Percentiles rank a stretch among this genome's conserved stretches.
Evolutionary conservation across 2,888 invertebrate species (phyloP).

Genomic region (Melipona beecheii): DNA sequence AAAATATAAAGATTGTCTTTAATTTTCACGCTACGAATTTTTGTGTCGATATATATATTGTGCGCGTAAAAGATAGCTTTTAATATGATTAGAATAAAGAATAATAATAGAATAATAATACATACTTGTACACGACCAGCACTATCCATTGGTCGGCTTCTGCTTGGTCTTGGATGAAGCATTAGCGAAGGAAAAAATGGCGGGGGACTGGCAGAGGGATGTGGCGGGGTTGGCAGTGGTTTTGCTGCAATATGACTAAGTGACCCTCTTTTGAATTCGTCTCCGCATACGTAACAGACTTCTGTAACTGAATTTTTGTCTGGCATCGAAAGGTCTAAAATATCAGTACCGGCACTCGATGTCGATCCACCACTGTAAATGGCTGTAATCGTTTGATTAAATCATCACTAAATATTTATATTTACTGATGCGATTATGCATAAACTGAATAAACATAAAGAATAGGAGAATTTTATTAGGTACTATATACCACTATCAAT

Average conservation of each 20-base stretch:
- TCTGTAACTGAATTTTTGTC: conserved; percentile 96
- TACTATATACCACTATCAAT: too few relatives aligned
- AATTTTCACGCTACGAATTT: too few relatives aligned
- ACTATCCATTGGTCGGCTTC: conserved; percentile 94
- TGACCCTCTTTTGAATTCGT: conserved; percentile 93
- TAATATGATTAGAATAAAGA: too few relatives aligned
- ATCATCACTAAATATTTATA: background rate
- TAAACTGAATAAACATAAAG: too few relatives aligned
- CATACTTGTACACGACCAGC: conserved; percentile 87
- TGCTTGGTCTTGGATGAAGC: conserved; percentile 93
- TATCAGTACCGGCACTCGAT: conserved; percentile 90
- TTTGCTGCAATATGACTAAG: conserved; percentile 89
- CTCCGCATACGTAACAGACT: conserved; percentile 96
- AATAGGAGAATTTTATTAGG: too few relatives aligned
- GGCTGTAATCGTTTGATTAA: conserved; percentile 70
- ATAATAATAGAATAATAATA: background rate
- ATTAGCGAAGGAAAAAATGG: conserved; percentile 89
- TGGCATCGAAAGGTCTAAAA: conserved; percentile 95
- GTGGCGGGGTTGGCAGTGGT: conserved; percentile 84
- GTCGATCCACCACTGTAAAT: conserved; percentile 82
- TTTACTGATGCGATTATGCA: background rate
- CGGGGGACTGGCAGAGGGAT: conserved; percentile 77
- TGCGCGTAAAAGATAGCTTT: too few relatives aligned
- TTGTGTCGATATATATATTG: too few relatives aligned
- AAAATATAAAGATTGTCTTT: too few relatives aligned